Evolutionary conservation across 2,113 vertebrate genomes (phyloP), one percentile per base, ranked within the genome.

Genomic region (Xiphophorus hellerii): DNA sequence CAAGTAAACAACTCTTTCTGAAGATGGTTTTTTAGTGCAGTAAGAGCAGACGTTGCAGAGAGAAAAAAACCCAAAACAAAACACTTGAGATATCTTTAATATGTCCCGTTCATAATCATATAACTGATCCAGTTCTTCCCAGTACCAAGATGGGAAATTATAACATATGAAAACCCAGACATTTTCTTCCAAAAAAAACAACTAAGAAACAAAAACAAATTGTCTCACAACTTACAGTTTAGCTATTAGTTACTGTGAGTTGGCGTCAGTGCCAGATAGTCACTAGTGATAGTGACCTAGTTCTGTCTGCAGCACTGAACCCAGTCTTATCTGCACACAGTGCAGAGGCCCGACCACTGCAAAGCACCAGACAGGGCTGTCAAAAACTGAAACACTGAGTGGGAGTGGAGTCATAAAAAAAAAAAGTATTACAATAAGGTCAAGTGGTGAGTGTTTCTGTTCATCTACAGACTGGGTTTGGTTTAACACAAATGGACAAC

Each of bases 261-360:
- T 78, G 63, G 35, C 3, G 0, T 69, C 73, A 76, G 6, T 66
- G 70, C 64, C 42, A 42, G 54, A 60, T 25, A 35, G 72, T 86
- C 68, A 82, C 17, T 29, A 48, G 35, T 75, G 83, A 86, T 88
- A 76, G 80, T 86, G 88, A 84, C 90, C 90, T 66, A 83, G 79
- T 83, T 90, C 84, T 86, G 81, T 87, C 87, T 84, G 54, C 75
- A 37, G 61, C 0, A 63, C 33, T 69, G 80, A 73, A 37, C 2
- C 35, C 35, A 74, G 44, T 3, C 69, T 79, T 70, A 84, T 87
- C 77, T 69, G 68, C 17, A 71, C 44, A 73, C 69, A 73, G 76
- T 0, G 67, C 2, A 25, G 76, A 12, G 11, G 68, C 15, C 58
- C 15, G 2, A 62, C 51, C 66, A 54, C 1, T 27, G 25, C 29